These are phyloP conservation scores for Pelagia noctiluca DNA, from an alignment of 30 jellyfish, hydroid and myxozoan genomes.

Conservation along the genomic window DNA sequence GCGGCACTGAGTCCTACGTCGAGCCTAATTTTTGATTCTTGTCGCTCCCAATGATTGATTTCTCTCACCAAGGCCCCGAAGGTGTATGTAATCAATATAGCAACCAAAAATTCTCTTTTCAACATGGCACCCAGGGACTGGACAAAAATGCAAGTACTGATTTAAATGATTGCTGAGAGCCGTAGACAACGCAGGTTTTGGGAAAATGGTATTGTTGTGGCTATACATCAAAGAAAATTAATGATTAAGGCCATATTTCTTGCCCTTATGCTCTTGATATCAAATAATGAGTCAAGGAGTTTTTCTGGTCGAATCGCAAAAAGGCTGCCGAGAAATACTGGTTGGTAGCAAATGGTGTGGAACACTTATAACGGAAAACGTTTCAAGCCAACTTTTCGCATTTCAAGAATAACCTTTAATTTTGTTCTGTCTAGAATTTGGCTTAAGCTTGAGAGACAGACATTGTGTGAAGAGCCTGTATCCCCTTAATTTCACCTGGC, in stretches of 20 bases:
- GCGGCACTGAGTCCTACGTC: constrained; percentile 69
- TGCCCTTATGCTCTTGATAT: constrained; percentile 14
- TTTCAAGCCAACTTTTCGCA: too few relatives aligned
- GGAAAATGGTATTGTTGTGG: constrained; percentile 2
- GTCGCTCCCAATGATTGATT: constrained; percentile 39
- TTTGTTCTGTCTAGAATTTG: too few relatives aligned
- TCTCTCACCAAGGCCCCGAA: constrained; percentile 7
- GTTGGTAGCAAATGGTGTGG: too few relatives aligned
- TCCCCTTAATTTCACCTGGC: constrained; percentile 44
- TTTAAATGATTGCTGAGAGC: constrained; percentile 47
- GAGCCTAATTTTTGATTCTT: constrained; percentile 31
- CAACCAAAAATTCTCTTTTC: constrained; percentile 1
- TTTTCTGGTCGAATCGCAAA: neutral
- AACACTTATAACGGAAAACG: too few relatives aligned
- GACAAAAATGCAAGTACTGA: constrained; percentile 11
- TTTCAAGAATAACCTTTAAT: too few relatives aligned
- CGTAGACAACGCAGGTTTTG: constrained; percentile 52
- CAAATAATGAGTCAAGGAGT: constrained; percentile 1
- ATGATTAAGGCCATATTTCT: constrained; percentile 1
- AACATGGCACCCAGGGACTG: constrained; percentile 26
- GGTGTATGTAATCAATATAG: neutral
- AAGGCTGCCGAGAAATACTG: too few relatives aligned
- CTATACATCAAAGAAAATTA: neutral
- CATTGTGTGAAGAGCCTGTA: constrained; percentile 38
- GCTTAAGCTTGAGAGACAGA: constrained; percentile 37